Evolutionary conservation across 2,797 vertebrate genomes (phyloP), one percentile per base, ranked within the genome.

Genomic region (Momotus momota): DNA sequence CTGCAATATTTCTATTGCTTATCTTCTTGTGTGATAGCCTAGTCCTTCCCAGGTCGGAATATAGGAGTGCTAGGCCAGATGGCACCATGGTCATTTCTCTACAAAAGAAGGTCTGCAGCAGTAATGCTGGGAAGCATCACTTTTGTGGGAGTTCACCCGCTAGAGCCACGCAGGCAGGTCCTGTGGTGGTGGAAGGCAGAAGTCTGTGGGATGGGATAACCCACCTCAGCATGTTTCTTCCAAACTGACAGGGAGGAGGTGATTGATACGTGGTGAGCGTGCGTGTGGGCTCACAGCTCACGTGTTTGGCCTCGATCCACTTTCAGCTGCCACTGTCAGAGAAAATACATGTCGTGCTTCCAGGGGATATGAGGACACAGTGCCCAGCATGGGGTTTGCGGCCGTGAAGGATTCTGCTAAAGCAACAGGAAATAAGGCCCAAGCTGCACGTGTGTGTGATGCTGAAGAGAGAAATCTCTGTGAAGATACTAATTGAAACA

Each of bases 161-260:
- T 35, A 19, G 0, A 83, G 77, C 31, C 38, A 27, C 78, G 81
- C n/a, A 61, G 84, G 41, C 69, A 29, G n/a, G 35, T 15, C 78
- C 51, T 54, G 73, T 13, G 61, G 51, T 43, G 69, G 29, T 70
- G 61, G 52, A 71, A 78, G 4, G 29, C 74, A 93, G 29, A 74
- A 93, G 29, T n/a, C 61, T 41, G 78, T 94, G 61, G 92, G 87
- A 81, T 46, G 86, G 55, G 72, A 46, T 73, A 95, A 83, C 78
- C 84, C 54, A 74, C 70, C 78, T 60, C 78, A 74, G 65, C 64
- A 51, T 84, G 40, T 64, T 86, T 62, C 61, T 81, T 81, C n/a
- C 52, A 51, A 55, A 81, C 33, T 10, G 66, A 89, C 7, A n/a
- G 61, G 61, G 91, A 88, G 55, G 58, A n/a, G n/a, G n/a, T 72